Conservation (phyloP, 2,888 invertebrate species). For the Microplitis deprimator region DNA sequence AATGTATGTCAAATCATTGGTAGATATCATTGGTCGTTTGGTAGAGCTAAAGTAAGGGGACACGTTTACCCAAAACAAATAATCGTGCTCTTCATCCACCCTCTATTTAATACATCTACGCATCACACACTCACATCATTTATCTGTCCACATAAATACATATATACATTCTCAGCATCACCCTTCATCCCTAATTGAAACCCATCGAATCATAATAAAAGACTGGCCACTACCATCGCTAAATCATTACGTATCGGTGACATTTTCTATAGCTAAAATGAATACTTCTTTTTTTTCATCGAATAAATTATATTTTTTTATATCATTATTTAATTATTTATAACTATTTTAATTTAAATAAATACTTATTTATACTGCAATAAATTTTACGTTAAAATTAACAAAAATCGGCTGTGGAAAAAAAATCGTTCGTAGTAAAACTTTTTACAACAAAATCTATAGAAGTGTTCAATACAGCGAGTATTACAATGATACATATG, state of each 20-base stretch:
- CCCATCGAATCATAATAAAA: slow-evolving; percentile 57
- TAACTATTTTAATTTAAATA: too few relatives aligned
- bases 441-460: too few relatives aligned
- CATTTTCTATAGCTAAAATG: slow-evolving; percentile 27
- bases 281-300: background rate
- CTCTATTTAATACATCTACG: slow-evolving; percentile 35
- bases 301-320: too few relatives aligned
- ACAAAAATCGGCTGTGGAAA: too few relatives aligned
- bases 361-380: too few relatives aligned
- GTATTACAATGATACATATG: too few relatives aligned
- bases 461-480: too few relatives aligned
- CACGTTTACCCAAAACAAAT: slow-evolving; percentile 62
- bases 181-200: slow-evolving; percentile 49
- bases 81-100: slow-evolving; percentile 51
- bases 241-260: slow-evolving; percentile 56
- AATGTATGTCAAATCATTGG: slow-evolving; percentile 47
- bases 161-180: slow-evolving; percentile 29
- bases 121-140: background rate
- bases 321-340: too few relatives aligned
- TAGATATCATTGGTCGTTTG: slow-evolving; percentile 21
- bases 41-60: slow-evolving; percentile 35
- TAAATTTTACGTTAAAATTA: too few relatives aligned
- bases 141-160: slow-evolving; percentile 10
- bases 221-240: slow-evolving; percentile 47
- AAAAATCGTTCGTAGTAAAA: too few relatives aligned